A percentile compares a stretch with the other conserved stretches of the same genome.
Evolutionary conservation across 2,888 invertebrate genomes (phyloP).

Genomic region (Stenichneumon culpator): DNA sequence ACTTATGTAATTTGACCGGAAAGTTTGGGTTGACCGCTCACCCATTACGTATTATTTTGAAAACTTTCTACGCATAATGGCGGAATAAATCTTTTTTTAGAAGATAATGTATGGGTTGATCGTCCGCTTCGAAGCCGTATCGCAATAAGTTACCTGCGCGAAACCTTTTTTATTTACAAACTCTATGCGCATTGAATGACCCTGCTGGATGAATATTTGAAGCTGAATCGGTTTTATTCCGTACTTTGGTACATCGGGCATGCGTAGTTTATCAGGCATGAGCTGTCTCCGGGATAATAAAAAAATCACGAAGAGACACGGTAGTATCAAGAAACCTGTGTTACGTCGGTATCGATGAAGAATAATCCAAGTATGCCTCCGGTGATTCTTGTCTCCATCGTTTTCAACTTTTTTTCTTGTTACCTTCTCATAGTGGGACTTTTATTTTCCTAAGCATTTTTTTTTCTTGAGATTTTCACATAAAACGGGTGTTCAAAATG

Average conservation of each 20-base stretch:
- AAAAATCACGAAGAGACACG: constrained; percentile 25
- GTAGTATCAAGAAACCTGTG: constrained; percentile 49
- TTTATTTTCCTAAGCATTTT: no score
- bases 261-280: background rate
- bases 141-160: background rate
- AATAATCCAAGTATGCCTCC: constrained; percentile 50
- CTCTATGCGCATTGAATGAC: constrained; percentile 11
- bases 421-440: background rate
- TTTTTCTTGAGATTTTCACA: no score
- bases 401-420: background rate
- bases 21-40: background rate
- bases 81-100: constrained; percentile 41
- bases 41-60: constrained; percentile 12
- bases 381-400: background rate
- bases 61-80: constrained; percentile 15
- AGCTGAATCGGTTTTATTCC: background rate
- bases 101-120: constrained; percentile 17
- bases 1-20: background rate
- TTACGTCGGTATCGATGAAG: constrained; percentile 36
- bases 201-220: constrained; percentile 50
- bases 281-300: background rate
- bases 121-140: background rate
- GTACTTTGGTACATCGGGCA: constrained; percentile 9
- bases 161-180: constrained; percentile 21
- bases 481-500: no score